Percentiles rank a stretch among this genome's conserved stretches.
Conservation (phyloP, 2,113 vertebrate species). For the Microcebus griseorufus region DNA sequence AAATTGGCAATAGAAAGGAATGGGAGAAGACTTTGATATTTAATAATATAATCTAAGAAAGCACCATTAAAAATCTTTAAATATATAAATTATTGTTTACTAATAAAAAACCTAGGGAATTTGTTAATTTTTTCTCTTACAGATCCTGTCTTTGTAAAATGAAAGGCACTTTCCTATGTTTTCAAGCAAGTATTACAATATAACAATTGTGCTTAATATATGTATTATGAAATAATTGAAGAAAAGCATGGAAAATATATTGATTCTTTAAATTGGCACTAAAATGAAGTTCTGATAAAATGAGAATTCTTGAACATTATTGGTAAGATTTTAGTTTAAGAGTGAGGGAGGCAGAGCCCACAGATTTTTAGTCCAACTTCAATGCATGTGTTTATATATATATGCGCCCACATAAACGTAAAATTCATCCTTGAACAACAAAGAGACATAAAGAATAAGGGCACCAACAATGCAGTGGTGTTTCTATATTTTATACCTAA, state of each 20-base stretch:
- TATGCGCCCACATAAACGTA: not conserved
- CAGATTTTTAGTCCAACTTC: not conserved
- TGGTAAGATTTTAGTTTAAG: not conserved
- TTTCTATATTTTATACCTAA: too few species aligned
- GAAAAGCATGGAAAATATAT: not conserved
- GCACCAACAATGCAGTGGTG: too few species aligned
- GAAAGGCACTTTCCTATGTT: slow-evolving; percentile 31
- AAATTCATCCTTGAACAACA: not conserved
- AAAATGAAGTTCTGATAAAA: not conserved
- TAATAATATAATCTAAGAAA: not conserved
- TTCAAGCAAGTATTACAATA: not conserved
- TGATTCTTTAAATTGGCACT: not conserved
- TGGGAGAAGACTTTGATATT: not conserved
- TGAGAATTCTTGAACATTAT: not conserved
- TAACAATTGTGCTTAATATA: not conserved
- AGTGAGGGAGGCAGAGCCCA: not conserved
- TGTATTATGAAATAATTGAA: not conserved
- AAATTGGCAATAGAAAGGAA: not conserved
- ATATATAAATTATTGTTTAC: not conserved
- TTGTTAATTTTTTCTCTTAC: not conserved
- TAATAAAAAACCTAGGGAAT: not conserved
- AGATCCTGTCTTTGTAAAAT: not conserved
- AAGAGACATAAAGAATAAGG: not conserved
- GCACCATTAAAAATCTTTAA: slow-evolving; percentile 7
- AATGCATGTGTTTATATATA: not conserved